Conservation (phyloP, 2,797 vertebrate species). For the Aulostomus chinensis region DNA sequence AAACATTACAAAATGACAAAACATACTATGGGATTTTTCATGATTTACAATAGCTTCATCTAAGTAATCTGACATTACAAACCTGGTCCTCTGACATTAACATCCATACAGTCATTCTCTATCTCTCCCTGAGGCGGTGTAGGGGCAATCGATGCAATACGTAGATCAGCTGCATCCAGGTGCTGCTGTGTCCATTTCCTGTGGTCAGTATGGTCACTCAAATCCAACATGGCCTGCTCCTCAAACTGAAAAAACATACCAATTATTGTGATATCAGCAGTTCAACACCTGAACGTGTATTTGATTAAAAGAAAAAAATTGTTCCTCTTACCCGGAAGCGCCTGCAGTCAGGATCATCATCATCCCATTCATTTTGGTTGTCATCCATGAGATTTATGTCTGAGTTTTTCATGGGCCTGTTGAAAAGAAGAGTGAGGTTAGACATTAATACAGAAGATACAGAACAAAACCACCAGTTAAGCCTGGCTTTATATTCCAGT, state of each 20-base stretch:
- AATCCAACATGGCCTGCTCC: conserved; percentile 91
- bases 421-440: conserved; percentile 24
- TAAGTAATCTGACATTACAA: no score
- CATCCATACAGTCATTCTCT: conserved; percentile 95
- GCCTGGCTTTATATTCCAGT: background rate
- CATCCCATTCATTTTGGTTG: conserved; percentile 97
- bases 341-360: conserved; percentile 91
- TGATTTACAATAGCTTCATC: no score
- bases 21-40: background rate
- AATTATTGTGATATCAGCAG: conserved; percentile 1
- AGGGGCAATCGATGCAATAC: conserved; percentile 91
- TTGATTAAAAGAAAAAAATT: background rate
- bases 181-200: conserved; percentile 99
- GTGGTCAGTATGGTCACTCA: conserved; percentile 91
- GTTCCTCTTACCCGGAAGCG: conserved; percentile 87
- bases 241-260: conserved; percentile 84
- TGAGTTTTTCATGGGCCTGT: conserved; percentile 87
- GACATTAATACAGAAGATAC: background rate
- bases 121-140: conserved; percentile 97
- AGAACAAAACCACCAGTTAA: no score
- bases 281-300: background rate
- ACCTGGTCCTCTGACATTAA: conserved; percentile 97
- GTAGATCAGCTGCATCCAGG: conserved; percentile 94
- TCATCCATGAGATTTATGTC: conserved; percentile 97
- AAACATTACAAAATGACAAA: no score